These are phyloP conservation scores for Athene cunicularia DNA, from an alignment of 2,113 vertebrate species.

Conservation along the genomic window DNA sequence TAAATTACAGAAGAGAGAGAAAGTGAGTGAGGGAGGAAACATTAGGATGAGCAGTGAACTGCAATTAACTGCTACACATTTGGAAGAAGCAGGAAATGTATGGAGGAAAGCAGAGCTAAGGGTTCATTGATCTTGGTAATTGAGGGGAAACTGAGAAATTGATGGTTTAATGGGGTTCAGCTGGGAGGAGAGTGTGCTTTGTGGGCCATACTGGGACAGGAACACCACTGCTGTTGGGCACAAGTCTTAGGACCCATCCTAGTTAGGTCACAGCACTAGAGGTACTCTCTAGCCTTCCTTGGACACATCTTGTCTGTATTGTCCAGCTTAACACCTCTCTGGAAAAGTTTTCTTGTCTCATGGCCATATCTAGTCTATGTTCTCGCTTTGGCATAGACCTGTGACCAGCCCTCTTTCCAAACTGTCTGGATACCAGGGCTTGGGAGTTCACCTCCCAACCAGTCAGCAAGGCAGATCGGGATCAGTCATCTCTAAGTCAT, in stretches of 20 bases:
- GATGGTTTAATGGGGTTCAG: slow-evolving; percentile 33
- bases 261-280: neutral
- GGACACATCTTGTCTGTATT: neutral
- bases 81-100: slow-evolving; percentile 52
- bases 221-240: neutral
- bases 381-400: neutral
- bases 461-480: neutral
- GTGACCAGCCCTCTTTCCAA: neutral
- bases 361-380: neutral
- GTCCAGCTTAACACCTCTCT: neutral
- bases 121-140: slow-evolving; percentile 48
- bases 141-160: slow-evolving; percentile 52
- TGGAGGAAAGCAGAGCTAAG: slow-evolving; percentile 21
- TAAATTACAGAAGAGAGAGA: slow-evolving; percentile 44
- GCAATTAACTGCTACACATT: slow-evolving; percentile 45
- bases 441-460: neutral
- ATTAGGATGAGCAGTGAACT: slow-evolving; percentile 50
- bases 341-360: neutral
- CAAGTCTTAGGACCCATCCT: neutral
- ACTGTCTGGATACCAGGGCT: neutral
- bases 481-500: neutral
- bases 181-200: neutral
- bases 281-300: neutral
- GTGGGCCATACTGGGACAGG: neutral
- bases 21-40: slow-evolving; percentile 19